Conservation (phyloP, 1,140 invertebrate species). For the Periplaneta americana region DNA sequence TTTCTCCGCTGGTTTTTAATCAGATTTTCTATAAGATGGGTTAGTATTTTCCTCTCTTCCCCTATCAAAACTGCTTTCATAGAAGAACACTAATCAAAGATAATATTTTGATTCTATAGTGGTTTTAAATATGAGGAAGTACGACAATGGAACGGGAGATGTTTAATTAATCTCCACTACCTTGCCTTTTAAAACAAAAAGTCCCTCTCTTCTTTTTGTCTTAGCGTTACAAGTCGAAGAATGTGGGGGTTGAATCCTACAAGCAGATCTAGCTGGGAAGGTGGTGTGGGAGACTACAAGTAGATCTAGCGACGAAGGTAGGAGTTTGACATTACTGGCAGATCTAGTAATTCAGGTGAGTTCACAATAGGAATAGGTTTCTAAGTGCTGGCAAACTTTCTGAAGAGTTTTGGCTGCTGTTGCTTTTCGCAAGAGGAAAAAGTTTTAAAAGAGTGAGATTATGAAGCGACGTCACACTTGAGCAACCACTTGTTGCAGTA, state of each 20-base stretch:
- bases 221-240: neutral
- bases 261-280: no score
- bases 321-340: no score
- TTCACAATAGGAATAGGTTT: no score
- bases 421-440: neutral
- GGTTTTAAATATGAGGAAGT: neutral
- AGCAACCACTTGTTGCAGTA: neutral
- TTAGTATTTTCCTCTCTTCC: neutral
- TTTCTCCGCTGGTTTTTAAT: neutral
- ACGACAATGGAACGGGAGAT: neutral
- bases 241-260: no score
- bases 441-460: neutral
- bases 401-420: neutral
- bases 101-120: neutral
- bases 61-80: neutral
- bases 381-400: neutral
- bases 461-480: neutral
- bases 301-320: no score
- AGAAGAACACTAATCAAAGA: neutral
- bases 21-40: neutral
- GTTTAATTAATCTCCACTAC: neutral
- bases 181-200: neutral
- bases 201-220: neutral
- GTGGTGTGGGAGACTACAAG: no score
- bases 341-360: no score